A percentile compares a stretch with the other conserved stretches of the same genome.
Evolutionary conservation across 2,113 vertebrate species (phyloP).

Genomic region (Phoenicopterus ruber): DNA sequence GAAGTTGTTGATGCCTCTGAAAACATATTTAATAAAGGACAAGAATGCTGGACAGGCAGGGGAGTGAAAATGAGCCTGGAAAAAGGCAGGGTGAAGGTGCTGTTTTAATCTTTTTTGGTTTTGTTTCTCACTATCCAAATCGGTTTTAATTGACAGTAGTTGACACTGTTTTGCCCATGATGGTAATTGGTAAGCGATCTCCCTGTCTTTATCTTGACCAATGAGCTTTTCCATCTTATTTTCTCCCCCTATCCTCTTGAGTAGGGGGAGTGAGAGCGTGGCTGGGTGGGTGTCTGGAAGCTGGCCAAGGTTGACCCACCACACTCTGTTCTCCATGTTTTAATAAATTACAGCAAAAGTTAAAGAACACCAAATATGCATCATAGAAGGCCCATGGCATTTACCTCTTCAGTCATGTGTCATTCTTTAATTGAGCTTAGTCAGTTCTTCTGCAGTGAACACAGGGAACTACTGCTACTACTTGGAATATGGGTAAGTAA

Average conservation of each 20-base stretch:
- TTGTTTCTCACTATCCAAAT: background rate
- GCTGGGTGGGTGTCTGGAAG: background rate
- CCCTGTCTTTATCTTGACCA: background rate
- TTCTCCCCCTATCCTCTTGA: background rate
- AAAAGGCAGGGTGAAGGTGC: background rate
- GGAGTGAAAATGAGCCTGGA: background rate
- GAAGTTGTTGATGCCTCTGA: background rate
- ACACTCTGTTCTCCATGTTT: background rate
- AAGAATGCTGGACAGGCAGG: too few species aligned
- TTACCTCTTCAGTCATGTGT: background rate
- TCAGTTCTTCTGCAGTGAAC: background rate
- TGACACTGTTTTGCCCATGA: background rate
- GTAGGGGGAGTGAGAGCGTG: accelerated
- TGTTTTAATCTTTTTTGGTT: background rate
- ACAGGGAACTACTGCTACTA: background rate
- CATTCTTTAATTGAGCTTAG: background rate
- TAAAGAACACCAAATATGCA: background rate
- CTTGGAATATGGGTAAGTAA: background rate
- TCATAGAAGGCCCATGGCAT: background rate
- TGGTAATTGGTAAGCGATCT: background rate
- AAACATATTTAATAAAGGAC: background rate
- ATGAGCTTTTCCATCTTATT: background rate
- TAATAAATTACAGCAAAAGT: background rate
- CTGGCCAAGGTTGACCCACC: background rate
- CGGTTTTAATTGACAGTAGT: background rate